A percentile compares a stretch with the other conserved stretches of the same genome.
These are phyloP conservation scores for Myrmophylax atrothorax DNA, from an alignment of 2,113 vertebrate genomes.

Conservation along the genomic window DNA sequence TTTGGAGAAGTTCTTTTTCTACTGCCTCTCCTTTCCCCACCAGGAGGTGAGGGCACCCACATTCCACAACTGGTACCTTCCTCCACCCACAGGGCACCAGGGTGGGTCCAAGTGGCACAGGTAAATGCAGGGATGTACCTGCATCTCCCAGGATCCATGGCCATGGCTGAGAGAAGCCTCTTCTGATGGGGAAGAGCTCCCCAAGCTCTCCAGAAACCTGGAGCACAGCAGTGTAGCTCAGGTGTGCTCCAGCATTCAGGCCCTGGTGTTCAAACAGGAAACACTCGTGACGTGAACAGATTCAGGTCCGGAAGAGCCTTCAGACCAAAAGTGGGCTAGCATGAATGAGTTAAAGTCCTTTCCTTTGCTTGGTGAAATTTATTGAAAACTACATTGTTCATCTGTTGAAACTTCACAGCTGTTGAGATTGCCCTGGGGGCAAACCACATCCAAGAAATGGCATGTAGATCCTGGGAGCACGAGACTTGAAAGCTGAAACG, in stretches of 20 bases:
- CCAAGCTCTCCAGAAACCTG: not conserved
- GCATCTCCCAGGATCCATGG: not conserved
- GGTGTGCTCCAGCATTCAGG: not conserved
- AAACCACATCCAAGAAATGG: constrained; percentile 70
- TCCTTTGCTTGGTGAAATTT: not conserved
- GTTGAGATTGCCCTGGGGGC: constrained; percentile 33
- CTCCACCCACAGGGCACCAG: not conserved
- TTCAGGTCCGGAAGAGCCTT: not conserved
- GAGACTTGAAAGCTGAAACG: constrained; percentile 16
- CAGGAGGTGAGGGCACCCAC: not conserved
- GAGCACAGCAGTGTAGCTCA: not conserved
- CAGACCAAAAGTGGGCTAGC: not conserved
- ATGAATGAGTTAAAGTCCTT: constrained; percentile 55
- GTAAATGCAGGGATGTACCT: not conserved
- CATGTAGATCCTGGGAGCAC: constrained; percentile 44
- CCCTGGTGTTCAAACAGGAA: not conserved
- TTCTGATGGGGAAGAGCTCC: not conserved
- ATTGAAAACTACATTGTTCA: constrained; percentile 52
- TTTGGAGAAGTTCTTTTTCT: not conserved
- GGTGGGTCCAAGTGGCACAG: not conserved
- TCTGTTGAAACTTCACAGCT: constrained; percentile 59
- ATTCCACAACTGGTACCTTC: not conserved
- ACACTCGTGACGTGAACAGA: not conserved
- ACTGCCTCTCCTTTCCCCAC: not conserved
- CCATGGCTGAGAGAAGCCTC: not conserved